Evolutionary conservation across 2,113 vertebrate genomes (phyloP).

Genomic region (Anser cygnoides): DNA sequence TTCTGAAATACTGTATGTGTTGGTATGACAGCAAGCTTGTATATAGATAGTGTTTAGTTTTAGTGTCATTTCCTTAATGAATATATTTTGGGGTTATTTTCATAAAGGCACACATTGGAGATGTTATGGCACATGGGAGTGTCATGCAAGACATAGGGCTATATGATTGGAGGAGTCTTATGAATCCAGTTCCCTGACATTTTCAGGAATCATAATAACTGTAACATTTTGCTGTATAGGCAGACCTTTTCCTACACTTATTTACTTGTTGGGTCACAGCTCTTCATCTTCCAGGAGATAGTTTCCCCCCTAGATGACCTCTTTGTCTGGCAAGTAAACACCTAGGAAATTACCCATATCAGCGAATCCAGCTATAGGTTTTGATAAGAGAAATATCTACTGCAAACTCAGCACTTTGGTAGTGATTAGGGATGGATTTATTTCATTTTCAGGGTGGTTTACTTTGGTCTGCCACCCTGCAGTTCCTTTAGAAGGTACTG

Average conservation of each 20-base stretch:
- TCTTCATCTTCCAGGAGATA: not conserved
- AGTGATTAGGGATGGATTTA: slow-evolving; percentile 3
- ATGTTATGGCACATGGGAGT: not conserved
- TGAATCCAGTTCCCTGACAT: not conserved
- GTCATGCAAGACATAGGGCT: not conserved
- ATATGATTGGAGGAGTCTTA: not conserved
- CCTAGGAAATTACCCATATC: not conserved
- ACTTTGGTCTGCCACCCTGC: not conserved
- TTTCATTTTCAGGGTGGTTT: not conserved
- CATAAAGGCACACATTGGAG: not conserved
- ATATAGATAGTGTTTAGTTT: not conserved
- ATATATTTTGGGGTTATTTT: not conserved
- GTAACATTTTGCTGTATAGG: not conserved
- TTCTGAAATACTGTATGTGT: not conserved
- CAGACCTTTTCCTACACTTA: slow-evolving; percentile 10
- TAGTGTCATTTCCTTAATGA: not conserved
- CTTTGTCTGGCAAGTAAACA: not conserved
- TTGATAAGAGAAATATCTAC: slow-evolving; percentile 39
- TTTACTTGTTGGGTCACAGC: slow-evolving; percentile 3
- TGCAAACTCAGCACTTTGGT: not conserved
- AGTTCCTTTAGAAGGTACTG: not conserved
- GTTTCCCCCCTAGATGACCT: not conserved
- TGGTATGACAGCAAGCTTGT: not conserved
- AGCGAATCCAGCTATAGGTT: not conserved
- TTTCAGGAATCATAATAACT: not conserved